Evolutionary conservation across 2,797 vertebrate genomes (phyloP).

Genomic region (Sebastolobus alascanus): DNA sequence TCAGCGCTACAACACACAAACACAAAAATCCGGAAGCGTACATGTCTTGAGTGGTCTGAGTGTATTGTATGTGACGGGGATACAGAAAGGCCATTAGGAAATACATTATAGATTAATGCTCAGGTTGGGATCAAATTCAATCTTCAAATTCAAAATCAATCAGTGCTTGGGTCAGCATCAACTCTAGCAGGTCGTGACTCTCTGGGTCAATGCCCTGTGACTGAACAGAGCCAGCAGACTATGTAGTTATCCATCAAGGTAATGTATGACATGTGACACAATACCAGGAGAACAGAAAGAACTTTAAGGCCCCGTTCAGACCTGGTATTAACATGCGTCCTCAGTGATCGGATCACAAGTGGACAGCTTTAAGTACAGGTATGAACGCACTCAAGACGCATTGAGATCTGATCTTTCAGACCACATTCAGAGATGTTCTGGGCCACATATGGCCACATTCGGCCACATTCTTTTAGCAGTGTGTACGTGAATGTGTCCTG

Average conservation of each 20-base stretch:
- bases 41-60: background rate
- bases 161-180: background rate
- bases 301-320: too few relatives aligned
- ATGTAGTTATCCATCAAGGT: background rate
- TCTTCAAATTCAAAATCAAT: background rate
- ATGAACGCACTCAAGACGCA: too few relatives aligned
- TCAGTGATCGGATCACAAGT: too few relatives aligned
- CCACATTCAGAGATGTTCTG: too few relatives aligned
- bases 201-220: background rate
- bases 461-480: too few relatives aligned
- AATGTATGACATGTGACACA: background rate
- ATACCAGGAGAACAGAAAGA: background rate
- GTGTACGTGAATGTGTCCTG: too few relatives aligned
- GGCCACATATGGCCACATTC: too few relatives aligned
- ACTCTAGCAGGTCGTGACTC: background rate
- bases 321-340: too few relatives aligned
- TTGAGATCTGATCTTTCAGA: too few relatives aligned
- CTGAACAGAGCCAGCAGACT: background rate
- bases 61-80: background rate
- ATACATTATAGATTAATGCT: background rate
- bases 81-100: background rate
- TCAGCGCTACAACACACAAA: background rate
- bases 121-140: background rate
- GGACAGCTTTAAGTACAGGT: too few relatives aligned
- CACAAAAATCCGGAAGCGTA: background rate